Evolutionary conservation across 2,888 invertebrate genomes (phyloP).

Genomic region (Phalangium opilio): DNA sequence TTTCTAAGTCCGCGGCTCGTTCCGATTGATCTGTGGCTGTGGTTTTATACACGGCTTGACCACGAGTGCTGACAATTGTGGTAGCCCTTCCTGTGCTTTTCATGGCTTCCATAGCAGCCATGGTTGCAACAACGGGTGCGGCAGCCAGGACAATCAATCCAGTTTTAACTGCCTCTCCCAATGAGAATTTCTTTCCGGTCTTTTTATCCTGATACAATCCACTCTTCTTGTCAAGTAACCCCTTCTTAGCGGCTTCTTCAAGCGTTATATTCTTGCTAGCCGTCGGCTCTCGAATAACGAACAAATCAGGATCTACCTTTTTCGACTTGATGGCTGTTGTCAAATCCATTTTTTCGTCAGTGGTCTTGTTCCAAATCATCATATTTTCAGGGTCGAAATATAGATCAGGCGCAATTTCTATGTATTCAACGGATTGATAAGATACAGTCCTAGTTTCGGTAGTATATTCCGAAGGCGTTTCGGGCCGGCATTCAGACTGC

Average conservation of each 20-base stretch:
- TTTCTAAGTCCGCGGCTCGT: conserved; percentile 42
- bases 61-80: background rate
- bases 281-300: conserved; percentile 49
- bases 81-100: background rate
- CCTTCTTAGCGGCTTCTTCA: conserved; percentile 31
- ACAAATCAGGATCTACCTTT: conserved; percentile 42
- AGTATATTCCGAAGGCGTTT: conserved; percentile 40
- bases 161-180: conserved; percentile 59
- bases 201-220: conserved; percentile 61
- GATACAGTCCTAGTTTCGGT: background rate
- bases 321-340: conserved; percentile 59
- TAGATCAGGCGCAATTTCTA: conserved; percentile 6
- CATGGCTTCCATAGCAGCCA: background rate
- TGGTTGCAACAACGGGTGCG: conserved; percentile 1
- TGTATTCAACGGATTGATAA: conserved; percentile 2
- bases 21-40: background rate
- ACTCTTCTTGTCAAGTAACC: conserved; percentile 28
- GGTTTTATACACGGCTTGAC: background rate
- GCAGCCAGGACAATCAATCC: conserved; percentile 5
- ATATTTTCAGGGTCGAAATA: conserved; percentile 6
- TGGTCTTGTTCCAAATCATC: conserved; percentile 3
- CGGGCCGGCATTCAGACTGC: conserved; percentile 20
- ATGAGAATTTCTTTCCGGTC: conserved; percentile 47
- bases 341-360: conserved; percentile 36
- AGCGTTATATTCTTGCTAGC: conserved; percentile 51